Percentiles rank a stretch among this genome's conserved stretches.
phyloP scores from a whole-genome alignment of 2,888 invertebrate species.

The Aproaerema taeniolella region DNA sequence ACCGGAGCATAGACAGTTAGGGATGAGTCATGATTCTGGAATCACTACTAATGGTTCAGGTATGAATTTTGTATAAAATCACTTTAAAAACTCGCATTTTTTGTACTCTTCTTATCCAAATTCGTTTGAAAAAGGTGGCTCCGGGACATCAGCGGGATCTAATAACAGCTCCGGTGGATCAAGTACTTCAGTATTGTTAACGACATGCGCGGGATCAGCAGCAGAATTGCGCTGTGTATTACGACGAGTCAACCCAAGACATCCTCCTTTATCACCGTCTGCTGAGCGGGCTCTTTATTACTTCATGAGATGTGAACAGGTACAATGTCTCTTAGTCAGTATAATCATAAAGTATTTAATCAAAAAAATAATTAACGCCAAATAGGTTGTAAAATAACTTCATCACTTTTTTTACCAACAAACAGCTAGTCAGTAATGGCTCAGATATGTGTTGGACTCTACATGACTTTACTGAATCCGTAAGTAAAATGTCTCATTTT shows the following conservation, averaged over 20 bases:
- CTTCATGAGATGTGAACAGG: constrained; percentile 94
- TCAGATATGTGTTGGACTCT: no score
- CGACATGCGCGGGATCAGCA: constrained; percentile 92
- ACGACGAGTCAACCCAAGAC: constrained; percentile 76
- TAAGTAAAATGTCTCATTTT: constrained; percentile 77
- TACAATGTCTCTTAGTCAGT: constrained; percentile 31
- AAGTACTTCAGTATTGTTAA: constrained; percentile 78
- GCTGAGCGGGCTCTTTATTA: constrained; percentile 91
- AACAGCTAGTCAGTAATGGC: no score
- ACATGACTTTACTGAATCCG: constrained; percentile 95
- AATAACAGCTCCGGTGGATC: constrained; percentile 38
- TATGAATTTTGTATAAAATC: constrained; percentile 22
- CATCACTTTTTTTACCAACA: no score
- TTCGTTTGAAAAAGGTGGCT: constrained; percentile 30
- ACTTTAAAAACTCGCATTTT: no score
- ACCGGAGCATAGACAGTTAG: constrained; percentile 54
- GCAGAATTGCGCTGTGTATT: constrained; percentile 87
- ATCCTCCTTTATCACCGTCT: constrained; percentile 77
- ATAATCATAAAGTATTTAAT: background rate
- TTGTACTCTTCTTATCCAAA: no score
- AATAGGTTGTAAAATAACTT: no score
- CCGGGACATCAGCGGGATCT: constrained; percentile 48
- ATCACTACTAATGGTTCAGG: constrained; percentile 70
- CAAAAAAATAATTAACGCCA: no score
- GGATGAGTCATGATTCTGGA: constrained; percentile 66